Conservation (phyloP, 2,888 invertebrate species). For the Rotaria sp. region DNA sequence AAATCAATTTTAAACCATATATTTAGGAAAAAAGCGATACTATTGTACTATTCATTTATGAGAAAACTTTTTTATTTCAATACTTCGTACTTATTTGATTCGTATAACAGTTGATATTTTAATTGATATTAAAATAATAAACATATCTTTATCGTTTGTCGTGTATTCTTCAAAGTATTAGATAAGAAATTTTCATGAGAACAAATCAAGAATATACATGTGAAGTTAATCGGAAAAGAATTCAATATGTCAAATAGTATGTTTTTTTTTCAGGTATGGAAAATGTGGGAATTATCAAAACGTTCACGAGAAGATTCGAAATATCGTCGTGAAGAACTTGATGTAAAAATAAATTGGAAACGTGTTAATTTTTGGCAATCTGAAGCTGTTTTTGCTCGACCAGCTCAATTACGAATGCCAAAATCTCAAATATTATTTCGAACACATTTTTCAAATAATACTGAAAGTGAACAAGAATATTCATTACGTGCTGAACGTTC, state of each 20-base stretch:
- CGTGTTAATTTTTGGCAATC: constrained; percentile 36
- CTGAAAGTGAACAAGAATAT: constrained; percentile 49
- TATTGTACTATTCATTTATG: no score
- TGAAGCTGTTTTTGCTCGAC: constrained; percentile 27
- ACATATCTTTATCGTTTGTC: no score
- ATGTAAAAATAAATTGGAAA: constrained; percentile 38
- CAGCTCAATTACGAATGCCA: not conserved
- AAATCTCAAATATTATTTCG: constrained; percentile 46
- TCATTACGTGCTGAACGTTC: constrained; percentile 51
- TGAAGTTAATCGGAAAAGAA: not conserved
- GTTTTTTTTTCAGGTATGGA: not conserved
- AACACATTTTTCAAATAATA: constrained; percentile 51
- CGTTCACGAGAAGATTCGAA: constrained; percentile 29
- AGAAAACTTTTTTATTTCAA: no score
- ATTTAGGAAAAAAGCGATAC: not conserved
- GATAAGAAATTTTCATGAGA: not conserved
- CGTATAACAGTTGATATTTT: no score
- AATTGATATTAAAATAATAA: no score
- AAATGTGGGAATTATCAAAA: constrained; percentile 39
- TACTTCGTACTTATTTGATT: no score
- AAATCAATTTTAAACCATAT: not conserved
- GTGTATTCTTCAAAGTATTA: not conserved
- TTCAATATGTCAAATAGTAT: not conserved
- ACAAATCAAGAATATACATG: not conserved
- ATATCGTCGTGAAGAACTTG: constrained; percentile 36